Percentiles rank a stretch among this genome's conserved stretches.
Conservation (phyloP, 2,113 vertebrate genomes). For the Delphinapterus leucas region DNA sequence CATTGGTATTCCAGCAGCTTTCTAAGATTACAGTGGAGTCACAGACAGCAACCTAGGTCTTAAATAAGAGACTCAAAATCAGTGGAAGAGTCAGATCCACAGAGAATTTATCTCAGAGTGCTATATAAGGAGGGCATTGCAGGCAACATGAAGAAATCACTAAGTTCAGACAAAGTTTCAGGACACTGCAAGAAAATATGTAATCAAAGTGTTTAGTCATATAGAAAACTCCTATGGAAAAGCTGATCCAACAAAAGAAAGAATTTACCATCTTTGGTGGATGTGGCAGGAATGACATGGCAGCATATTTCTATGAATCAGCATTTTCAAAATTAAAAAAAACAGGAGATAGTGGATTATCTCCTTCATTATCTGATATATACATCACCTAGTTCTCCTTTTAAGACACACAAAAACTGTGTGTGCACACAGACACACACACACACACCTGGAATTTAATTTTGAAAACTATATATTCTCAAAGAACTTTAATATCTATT, state of each 20-base stretch:
- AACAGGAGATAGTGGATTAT: neutral
- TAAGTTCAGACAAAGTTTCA: neutral
- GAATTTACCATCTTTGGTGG: neutral
- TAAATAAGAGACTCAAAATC: neutral
- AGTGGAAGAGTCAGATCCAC: neutral
- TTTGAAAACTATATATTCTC: neutral
- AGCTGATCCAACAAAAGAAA: neutral
- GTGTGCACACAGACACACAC: neutral
- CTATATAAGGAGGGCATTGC: neutral
- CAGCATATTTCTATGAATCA: neutral
- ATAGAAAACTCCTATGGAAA: neutral
- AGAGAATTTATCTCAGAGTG: neutral
- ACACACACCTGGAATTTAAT: neutral
- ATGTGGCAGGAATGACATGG: neutral
- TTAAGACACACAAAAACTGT: neutral
- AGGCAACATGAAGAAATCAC: neutral
- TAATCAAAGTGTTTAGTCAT: neutral
- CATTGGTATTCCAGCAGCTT: neutral
- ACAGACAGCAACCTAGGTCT: neutral
- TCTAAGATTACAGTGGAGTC: neutral
- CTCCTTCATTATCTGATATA: neutral
- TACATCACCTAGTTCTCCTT: neutral
- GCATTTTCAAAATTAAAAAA: neutral
- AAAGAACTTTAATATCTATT: slow-evolving; percentile 16
- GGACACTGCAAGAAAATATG: neutral